phyloP scores from a whole-genome alignment of 2,888 invertebrate species.

The Diogma glabrata region DNA sequence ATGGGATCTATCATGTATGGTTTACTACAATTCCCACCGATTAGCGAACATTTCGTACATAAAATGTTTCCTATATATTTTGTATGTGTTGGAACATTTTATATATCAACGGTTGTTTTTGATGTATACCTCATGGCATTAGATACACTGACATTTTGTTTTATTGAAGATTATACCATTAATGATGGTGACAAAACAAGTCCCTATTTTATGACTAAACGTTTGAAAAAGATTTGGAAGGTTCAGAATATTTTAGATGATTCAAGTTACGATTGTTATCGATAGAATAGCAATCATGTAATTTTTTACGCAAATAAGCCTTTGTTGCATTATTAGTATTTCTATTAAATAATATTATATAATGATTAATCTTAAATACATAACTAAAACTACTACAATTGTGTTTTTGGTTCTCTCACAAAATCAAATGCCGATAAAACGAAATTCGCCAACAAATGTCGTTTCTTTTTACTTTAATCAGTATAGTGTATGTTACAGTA shows the following conservation, averaged over 20 bases:
- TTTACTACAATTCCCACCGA: no score
- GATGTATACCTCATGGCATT: not conserved
- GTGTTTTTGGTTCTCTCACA: no score
- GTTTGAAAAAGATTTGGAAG: not conserved
- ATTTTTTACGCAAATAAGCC: no score
- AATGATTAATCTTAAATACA: no score
- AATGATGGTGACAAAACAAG: not conserved
- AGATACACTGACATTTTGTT: slow-evolving; percentile 4
- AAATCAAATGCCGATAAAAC: no score
- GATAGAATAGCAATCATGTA: no score
- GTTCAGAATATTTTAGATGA: not conserved
- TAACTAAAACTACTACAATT: no score
- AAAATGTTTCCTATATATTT: not conserved
- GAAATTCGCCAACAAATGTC: no score
- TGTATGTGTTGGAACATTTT: not conserved
- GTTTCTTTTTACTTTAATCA: no score
- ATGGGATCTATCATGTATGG: not conserved
- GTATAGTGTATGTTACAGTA: no score
- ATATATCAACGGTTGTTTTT: not conserved
- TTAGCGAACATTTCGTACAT: not conserved
- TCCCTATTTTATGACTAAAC: slow-evolving; percentile 4
- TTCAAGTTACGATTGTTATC: not conserved
- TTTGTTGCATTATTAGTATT: no score
- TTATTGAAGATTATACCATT: not conserved
- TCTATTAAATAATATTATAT: no score